Conservation (phyloP, 1,140 invertebrate species). For the Megathymus violae region DNA sequence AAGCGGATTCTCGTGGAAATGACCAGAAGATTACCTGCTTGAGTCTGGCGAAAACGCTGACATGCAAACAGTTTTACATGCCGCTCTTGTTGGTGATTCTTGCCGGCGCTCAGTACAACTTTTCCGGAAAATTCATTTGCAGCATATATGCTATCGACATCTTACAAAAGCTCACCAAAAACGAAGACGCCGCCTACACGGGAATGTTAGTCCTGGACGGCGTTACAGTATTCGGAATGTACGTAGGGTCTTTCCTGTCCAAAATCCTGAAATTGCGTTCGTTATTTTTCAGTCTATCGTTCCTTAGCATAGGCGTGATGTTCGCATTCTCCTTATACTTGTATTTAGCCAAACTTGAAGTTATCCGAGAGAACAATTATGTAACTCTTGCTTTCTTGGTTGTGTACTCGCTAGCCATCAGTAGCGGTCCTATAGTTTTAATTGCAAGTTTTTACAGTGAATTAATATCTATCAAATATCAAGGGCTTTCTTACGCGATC, state of each 20-base stretch:
- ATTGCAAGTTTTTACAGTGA: conserved; percentile 41
- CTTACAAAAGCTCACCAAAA: conserved; percentile 43
- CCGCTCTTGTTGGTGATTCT: too few species aligned
- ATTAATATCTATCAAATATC: conserved; percentile 43
- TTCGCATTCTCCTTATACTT: neutral
- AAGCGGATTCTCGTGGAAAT: conserved; percentile 16
- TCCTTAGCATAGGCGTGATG: too few species aligned
- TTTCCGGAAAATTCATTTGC: conserved; percentile 37
- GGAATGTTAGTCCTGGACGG: conserved; percentile 51
- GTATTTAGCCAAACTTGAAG: neutral
- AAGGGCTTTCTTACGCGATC: conserved; percentile 36
- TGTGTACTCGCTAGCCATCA: conserved; percentile 32
- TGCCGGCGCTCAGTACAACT: too few species aligned
- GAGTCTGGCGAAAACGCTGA: conserved; percentile 18
- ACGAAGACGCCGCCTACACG: conserved; percentile 38
- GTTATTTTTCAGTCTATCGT: too few species aligned
- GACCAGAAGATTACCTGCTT: conserved; percentile 10
- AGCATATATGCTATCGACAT: conserved; percentile 51
- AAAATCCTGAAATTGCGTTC: conserved; percentile 41
- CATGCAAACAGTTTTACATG: conserved; percentile 5
- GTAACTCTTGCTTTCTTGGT: too few species aligned
- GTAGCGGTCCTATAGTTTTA: conserved; percentile 46
- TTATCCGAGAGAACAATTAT: too few species aligned
- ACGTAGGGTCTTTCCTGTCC: conserved; percentile 37
- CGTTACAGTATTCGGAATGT: conserved; percentile 46